phyloP scores from a whole-genome alignment of 2,113 vertebrate species.

The Colaptes auratus region DNA sequence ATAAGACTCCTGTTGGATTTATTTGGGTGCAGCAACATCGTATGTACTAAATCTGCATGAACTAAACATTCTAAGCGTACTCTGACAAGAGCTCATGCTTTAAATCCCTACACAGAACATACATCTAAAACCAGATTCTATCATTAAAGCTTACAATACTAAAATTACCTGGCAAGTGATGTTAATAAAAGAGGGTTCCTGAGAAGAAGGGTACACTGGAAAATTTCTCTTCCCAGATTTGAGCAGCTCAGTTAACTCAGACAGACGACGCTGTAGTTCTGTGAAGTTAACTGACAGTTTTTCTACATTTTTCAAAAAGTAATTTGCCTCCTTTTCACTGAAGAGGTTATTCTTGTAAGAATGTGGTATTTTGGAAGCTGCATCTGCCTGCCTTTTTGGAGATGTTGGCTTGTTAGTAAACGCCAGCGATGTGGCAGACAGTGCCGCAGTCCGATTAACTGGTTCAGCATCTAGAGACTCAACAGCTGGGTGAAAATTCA shows the following conservation, averaged over 20 bases:
- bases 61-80: accelerated
- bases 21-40: neutral
- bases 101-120: neutral
- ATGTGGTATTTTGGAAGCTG: conserved; percentile 58
- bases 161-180: conserved; percentile 90
- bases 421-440: conserved; percentile 30
- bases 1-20: neutral
- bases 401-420: conserved; percentile 73
- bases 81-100: neutral
- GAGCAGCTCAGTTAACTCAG: conserved; percentile 82
- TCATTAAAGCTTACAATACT: neutral
- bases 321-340: conserved; percentile 75
- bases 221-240: conserved; percentile 79
- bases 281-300: conserved; percentile 80
- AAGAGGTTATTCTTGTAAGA: conserved; percentile 65
- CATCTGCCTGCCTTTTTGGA: conserved; percentile 57
- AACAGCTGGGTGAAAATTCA: conserved; percentile 33
- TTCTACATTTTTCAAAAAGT: conserved; percentile 81
- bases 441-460: conserved; percentile 49
- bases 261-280: conserved; percentile 83
- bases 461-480: conserved; percentile 77
- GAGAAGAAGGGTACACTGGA: conserved; percentile 78
- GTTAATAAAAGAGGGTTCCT: conserved; percentile 85
- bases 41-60: accelerated
- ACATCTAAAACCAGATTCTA: neutral